These are phyloP conservation scores for Harlomillsia oculata DNA, from an alignment of 1,140 invertebrate species.

Conservation along the genomic window DNA sequence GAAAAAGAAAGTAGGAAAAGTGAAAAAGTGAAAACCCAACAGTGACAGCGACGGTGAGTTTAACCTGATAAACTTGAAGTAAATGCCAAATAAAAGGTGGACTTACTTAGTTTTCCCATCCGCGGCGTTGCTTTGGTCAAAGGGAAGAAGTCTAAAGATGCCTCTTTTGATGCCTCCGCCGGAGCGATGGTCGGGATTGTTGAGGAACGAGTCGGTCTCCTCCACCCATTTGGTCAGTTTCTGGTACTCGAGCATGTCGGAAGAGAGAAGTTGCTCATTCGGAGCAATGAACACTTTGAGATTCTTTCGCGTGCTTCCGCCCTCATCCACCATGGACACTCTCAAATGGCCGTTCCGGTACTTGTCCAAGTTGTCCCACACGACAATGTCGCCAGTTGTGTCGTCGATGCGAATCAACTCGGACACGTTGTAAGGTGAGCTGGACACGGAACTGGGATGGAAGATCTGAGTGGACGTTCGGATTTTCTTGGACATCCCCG, in stretches of 20 bases:
- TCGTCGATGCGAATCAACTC: conserved; percentile 27
- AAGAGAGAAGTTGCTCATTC: conserved; percentile 25
- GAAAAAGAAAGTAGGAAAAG: conserved; percentile 4
- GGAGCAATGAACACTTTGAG: conserved; percentile 32
- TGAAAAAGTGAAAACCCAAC: no score
- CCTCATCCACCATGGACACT: conserved; percentile 18
- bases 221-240: conserved; percentile 30
- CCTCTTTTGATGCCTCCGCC: conserved; percentile 14
- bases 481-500: conserved; percentile 24
- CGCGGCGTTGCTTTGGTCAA: conserved; percentile 33
- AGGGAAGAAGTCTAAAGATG: conserved; percentile 26
- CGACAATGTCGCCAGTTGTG: conserved; percentile 30
- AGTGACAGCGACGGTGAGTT: no score
- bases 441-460: conserved; percentile 20
- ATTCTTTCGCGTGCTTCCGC: conserved; percentile 26
- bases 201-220: conserved; percentile 22
- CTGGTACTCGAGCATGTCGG: conserved; percentile 25
- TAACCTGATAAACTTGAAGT: no score
- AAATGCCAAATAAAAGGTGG: no score
- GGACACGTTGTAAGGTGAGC: conserved; percentile 24
- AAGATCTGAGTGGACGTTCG: conserved; percentile 26
- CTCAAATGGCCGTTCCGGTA: conserved; percentile 32
- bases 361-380: conserved; percentile 34
- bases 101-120: conserved; percentile 35
- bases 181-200: conserved; percentile 14